Evolutionary conservation across 1,140 invertebrate species (phyloP).

Genomic region (Drosophila elegans): DNA sequence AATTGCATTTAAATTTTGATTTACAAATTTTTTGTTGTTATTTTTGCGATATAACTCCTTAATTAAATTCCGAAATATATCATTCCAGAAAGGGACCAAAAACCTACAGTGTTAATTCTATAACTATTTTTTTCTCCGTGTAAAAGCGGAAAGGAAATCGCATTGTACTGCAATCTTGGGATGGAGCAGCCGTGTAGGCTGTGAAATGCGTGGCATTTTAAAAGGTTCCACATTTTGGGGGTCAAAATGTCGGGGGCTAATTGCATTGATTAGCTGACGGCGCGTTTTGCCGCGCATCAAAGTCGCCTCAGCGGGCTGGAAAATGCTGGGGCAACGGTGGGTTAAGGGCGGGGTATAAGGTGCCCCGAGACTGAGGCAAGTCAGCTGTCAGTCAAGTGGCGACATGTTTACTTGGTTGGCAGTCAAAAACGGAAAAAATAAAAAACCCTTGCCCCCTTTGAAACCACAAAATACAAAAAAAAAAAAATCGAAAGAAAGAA

Average conservation of each 20-base stretch:
- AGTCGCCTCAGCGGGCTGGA: conserved; percentile 35
- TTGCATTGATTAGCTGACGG: conserved; percentile 83
- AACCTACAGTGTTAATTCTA: no score
- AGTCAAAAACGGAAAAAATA: conserved; percentile 46
- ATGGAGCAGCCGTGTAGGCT: conserved; percentile 16
- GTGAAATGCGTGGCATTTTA: conserved; percentile 80
- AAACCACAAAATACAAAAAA: conserved; percentile 3
- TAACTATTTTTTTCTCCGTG: conserved; percentile 13
- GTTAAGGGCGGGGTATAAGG: conserved; percentile 16
- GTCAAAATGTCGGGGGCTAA: conserved; percentile 71
- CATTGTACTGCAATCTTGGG: conserved; percentile 36
- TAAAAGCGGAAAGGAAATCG: conserved; percentile 43
- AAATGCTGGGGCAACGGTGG: conserved; percentile 16
- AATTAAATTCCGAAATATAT: no score
- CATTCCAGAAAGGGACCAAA: no score
- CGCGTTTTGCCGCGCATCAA: conserved; percentile 78
- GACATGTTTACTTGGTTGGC: conserved; percentile 75
- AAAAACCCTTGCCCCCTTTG: conserved; percentile 30
- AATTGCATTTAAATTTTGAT: no score
- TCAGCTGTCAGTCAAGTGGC: conserved; percentile 81
- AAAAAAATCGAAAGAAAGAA: conserved; percentile 1
- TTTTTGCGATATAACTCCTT: no score
- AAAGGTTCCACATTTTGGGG: conserved; percentile 82
- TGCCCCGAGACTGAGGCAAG: conserved; percentile 41
- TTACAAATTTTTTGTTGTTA: no score